Evolutionary conservation across 2,113 vertebrate species (phyloP).

Genomic region (Oenanthe melanoleuca): DNA sequence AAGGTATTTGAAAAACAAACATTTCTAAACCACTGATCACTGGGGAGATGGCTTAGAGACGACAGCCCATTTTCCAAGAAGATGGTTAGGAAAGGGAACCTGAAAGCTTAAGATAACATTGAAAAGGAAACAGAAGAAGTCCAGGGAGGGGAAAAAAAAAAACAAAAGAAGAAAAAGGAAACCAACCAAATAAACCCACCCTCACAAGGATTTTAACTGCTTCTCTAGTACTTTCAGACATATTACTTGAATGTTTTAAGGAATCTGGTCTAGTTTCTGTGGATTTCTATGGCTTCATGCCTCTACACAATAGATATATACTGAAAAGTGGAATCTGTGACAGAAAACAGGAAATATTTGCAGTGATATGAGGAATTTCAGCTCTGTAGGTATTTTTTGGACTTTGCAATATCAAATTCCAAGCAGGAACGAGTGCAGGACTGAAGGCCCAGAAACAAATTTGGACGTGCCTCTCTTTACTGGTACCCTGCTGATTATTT

Average conservation of each 20-base stretch:
- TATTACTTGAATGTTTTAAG: not conserved
- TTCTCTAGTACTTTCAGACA: not conserved
- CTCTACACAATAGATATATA: not conserved
- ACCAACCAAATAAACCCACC: constrained; percentile 22
- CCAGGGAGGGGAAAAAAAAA: not conserved
- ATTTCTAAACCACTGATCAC: constrained; percentile 74
- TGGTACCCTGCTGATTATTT: constrained; percentile 34
- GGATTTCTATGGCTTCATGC: not conserved
- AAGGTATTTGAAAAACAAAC: constrained; percentile 85
- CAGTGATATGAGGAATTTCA: not conserved
- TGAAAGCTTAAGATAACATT: constrained; percentile 63
- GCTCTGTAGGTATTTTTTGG: not conserved
- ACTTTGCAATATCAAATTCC: not conserved
- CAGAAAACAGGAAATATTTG: not conserved
- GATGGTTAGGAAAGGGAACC: constrained; percentile 56
- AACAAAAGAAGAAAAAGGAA: constrained; percentile 10
- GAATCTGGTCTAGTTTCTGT: not conserved
- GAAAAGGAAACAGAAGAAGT: constrained; percentile 33
- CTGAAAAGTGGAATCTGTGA: not conserved
- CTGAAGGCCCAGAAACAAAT: constrained; percentile 30
- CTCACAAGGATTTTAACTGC: constrained; percentile 41
- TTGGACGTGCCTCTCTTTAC: not conserved
- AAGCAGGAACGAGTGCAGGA: not conserved
- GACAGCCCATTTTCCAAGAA: constrained; percentile 75
- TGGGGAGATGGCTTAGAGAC: constrained; percentile 68